phyloP scores from a whole-genome alignment of 2,113 vertebrate genomes.

The Dermatemys mawii region DNA sequence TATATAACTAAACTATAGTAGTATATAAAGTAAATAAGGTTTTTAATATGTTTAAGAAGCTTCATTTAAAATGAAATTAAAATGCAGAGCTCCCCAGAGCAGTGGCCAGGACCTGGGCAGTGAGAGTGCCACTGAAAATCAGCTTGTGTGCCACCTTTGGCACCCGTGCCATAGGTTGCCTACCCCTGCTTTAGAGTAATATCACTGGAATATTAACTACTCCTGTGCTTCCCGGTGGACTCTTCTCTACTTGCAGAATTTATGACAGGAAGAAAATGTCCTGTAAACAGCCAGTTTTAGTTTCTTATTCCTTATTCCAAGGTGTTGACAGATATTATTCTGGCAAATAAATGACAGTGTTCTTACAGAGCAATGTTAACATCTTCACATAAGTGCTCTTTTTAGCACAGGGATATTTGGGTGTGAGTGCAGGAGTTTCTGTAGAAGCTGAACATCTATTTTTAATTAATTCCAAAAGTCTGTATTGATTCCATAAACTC shows the following conservation, averaged over 20 bases:
- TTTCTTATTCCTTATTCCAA: neutral
- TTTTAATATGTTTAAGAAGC: too few relatives aligned
- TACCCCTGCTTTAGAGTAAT: neutral
- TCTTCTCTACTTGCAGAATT: neutral
- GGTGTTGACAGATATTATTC: neutral
- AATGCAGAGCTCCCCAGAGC: too few relatives aligned
- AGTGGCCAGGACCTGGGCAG: too few relatives aligned
- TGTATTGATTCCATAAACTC: neutral
- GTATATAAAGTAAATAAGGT: too few relatives aligned
- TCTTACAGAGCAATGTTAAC: neutral
- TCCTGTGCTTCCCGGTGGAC: neutral
- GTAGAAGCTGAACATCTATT: neutral
- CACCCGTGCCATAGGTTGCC: too few relatives aligned
- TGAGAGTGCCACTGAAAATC: too few relatives aligned
- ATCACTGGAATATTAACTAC: neutral
- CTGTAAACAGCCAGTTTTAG: neutral
- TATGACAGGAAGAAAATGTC: neutral
- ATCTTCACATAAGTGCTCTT: neutral
- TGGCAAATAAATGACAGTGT: neutral
- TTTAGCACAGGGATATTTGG: neutral
- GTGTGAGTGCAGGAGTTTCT: neutral
- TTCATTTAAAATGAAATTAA: too few relatives aligned
- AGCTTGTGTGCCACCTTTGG: too few relatives aligned
- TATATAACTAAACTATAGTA: too few relatives aligned
- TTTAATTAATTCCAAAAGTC: neutral